Base-by-base conservation (phyloP, 1,140 invertebrate species). In the Gryllus bimaculatus region DNA sequence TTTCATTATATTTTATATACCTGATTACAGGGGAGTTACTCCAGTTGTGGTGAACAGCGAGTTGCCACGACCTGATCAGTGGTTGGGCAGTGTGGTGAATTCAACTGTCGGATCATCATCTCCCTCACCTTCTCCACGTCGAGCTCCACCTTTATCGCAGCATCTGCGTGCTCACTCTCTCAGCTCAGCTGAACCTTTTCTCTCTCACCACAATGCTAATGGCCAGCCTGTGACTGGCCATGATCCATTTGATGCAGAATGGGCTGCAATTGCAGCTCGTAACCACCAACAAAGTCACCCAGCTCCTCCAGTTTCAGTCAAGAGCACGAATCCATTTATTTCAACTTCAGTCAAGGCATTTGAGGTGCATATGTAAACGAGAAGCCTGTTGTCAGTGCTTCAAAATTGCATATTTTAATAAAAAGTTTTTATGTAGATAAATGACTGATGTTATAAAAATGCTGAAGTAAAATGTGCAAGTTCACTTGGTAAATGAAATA, bases 171-270 rank as follows among this genome's bases (percentile, higher is more conserved):
- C 90, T 75, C 91, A 92, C 82, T 90, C 92, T 12, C 88, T 89
- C 79, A 89, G 90, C 77, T 88, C 90, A 15, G 84, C 84, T 8
- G 85, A 84, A 12, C 84, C 86, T 81, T 83, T 81, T 80, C 81
- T 49, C 82, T 82, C 75, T 83, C 80, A 81, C 85, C 79, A 79
- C 79, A 82, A 80, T 54, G 80, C 81, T 47, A 82, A 82, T 48
- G 80, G 78, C 10, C 81, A 82, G 73, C 81, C 79, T n/a, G 80
- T 49, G 10, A 85, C 86, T 15, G 81, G 85, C 0, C 83, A 86
- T 8, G 94, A 96, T 87, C 94, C 94, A 0, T 96, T 96, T 83
- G 93, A 96, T 85, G 93, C 93, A 8, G 94, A 95, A 83, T 96
- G 95, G 94, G 93, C 92, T 3, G 91, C 92, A 39, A 84, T 88